Conservation (phyloP, 2,888 invertebrate genomes). For the Griposia aprilina region DNA sequence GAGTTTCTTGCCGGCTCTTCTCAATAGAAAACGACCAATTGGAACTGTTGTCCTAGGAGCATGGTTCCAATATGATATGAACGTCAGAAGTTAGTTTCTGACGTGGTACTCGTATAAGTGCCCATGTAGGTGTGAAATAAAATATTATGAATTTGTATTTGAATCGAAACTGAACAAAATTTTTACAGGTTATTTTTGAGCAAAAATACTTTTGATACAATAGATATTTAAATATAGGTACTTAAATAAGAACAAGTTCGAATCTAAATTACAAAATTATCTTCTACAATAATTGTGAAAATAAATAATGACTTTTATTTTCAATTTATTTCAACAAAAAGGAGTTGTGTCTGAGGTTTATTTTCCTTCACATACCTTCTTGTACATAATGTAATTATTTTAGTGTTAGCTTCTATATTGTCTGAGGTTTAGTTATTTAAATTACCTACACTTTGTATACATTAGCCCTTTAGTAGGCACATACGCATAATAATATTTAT, state of each 20-base stretch:
- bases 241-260: neutral
- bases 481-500: neutral
- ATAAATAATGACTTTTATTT: too few relatives aligned
- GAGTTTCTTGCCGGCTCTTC: neutral
- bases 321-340: neutral
- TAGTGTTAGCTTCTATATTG: neutral
- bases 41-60: neutral
- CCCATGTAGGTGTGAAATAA: neutral
- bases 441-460: neutral
- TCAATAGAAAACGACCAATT: neutral
- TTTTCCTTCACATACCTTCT: neutral
- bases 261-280: neutral
- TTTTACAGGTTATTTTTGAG: neutral
- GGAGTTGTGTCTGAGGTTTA: neutral
- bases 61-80: too few relatives aligned
- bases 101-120: neutral
- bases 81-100: neutral
- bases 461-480: neutral
- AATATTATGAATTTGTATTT: neutral
- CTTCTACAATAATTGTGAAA: neutral
- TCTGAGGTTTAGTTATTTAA: neutral
- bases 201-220: neutral
- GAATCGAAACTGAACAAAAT: neutral
- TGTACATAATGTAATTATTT: neutral
- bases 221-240: neutral